Conservation (phyloP, 2,113 vertebrate genomes). For the Muntiacus muntjak region DNA sequence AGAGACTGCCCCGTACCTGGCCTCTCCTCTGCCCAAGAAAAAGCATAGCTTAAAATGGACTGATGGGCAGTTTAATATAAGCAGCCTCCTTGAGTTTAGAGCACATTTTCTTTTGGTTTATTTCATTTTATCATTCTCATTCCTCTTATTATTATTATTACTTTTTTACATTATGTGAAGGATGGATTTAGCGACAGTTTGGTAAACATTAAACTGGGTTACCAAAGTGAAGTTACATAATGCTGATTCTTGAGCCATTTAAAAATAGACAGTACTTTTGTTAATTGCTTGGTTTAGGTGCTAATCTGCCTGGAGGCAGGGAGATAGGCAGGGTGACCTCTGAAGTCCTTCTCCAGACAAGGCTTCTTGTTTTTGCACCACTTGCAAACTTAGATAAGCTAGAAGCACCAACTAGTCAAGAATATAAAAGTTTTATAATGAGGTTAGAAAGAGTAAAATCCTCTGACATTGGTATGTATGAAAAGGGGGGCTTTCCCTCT, state of each 20-base stretch:
- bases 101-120: background rate
- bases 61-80: background rate
- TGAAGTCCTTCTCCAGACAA: background rate
- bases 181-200: background rate
- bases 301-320: background rate
- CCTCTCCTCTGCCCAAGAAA: rapidly evolving
- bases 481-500: background rate
- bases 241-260: background rate
- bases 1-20: rapidly evolving
- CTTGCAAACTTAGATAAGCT: background rate
- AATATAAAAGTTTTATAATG: background rate
- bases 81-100: background rate
- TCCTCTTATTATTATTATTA: background rate
- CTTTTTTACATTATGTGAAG: background rate
- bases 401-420: background rate
- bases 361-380: background rate
- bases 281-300: background rate
- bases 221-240: slow-evolving; percentile 23
- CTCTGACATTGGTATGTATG: background rate
- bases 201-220: slow-evolving; percentile 30
- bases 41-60: background rate
- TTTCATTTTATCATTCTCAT: background rate
- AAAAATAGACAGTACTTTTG: slow-evolving; percentile 1
- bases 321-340: background rate
- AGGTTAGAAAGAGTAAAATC: background rate